Percentiles rank a stretch among this genome's conserved stretches.
Conservation (phyloP, 2,888 invertebrate genomes). For the Heteropelma amictum region DNA sequence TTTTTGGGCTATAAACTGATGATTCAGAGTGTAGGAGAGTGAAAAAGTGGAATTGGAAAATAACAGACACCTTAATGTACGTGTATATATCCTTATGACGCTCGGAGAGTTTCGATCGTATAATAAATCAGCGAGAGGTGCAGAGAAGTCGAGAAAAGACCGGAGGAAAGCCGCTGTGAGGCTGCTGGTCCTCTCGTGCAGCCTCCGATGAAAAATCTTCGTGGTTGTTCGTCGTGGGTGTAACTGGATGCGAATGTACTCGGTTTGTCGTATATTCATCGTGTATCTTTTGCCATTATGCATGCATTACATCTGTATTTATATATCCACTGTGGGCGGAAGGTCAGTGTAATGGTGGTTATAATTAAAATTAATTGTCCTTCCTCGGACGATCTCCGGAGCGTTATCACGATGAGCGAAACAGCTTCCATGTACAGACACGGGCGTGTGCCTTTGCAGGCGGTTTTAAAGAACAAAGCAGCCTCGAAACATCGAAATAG, state of each 20-base stretch:
- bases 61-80: not conserved
- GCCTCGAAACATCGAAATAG: conserved; percentile 27
- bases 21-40: too few relatives aligned
- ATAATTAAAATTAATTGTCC: conserved; percentile 58
- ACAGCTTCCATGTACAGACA: conserved; percentile 26
- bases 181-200: conserved; percentile 27
- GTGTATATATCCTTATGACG: not conserved
- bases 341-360: conserved; percentile 55
- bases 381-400: conserved; percentile 47
- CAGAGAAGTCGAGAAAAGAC: conserved; percentile 23
- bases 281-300: conserved; percentile 15
- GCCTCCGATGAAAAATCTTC: conserved; percentile 40
- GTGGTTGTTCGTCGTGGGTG: conserved; percentile 50
- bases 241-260: conserved; percentile 52
- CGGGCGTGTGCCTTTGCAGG: too few relatives aligned
- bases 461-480: conserved; percentile 10
- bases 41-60: too few relatives aligned
- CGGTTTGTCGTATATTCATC: conserved; percentile 24
- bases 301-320: not conserved
- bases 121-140: conserved; percentile 62
- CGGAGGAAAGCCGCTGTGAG: conserved; percentile 7
- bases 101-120: conserved; percentile 33
- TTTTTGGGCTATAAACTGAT: not conserved
- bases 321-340: conserved; percentile 47
- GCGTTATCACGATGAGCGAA: conserved; percentile 29